Conservation (phyloP, 2,797 vertebrate species). For the Molothrus aeneus region DNA sequence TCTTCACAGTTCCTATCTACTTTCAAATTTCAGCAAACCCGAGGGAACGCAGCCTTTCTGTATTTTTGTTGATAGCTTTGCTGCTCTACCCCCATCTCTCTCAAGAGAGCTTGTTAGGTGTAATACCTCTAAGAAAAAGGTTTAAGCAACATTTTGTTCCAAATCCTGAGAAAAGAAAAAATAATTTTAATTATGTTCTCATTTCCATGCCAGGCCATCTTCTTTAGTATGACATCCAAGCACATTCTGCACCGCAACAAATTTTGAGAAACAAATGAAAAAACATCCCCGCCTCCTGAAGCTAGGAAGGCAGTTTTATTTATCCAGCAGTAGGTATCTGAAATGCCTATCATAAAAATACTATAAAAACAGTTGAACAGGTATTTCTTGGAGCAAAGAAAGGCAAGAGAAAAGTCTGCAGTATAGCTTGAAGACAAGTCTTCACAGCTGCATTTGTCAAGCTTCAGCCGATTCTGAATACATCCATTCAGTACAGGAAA, state of each 20-base stretch:
- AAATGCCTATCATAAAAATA: constrained; percentile 59
- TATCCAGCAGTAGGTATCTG: constrained; percentile 53
- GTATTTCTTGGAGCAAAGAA: constrained; percentile 37
- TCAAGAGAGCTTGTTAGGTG: constrained; percentile 73
- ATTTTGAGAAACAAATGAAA: constrained; percentile 28
- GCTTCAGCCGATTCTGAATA: not conserved
- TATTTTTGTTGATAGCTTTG: constrained; percentile 55
- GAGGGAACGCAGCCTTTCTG: constrained; percentile 10
- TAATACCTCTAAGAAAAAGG: constrained; percentile 63
- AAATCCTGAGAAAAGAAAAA: constrained; percentile 57
- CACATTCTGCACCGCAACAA: not conserved
- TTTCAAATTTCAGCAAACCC: constrained; percentile 67
- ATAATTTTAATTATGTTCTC: constrained; percentile 61
- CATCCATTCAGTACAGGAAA: not conserved
- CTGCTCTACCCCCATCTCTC: constrained; percentile 35
- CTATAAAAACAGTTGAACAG: constrained; percentile 45
- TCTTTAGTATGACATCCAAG: constrained; percentile 48
- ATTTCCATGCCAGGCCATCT: constrained; percentile 51
- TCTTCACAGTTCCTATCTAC: constrained; percentile 56
- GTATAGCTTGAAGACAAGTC: not conserved
- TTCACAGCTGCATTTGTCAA: not conserved
- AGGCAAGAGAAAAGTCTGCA: not conserved
- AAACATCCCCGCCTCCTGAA: constrained; percentile 7
- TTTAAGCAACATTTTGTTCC: constrained; percentile 68
- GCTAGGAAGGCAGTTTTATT: constrained; percentile 47